Evolutionary conservation across 2,888 invertebrate genomes (phyloP), one percentile per base, ranked within the genome.

Genomic region (Latheticus oryzae): DNA sequence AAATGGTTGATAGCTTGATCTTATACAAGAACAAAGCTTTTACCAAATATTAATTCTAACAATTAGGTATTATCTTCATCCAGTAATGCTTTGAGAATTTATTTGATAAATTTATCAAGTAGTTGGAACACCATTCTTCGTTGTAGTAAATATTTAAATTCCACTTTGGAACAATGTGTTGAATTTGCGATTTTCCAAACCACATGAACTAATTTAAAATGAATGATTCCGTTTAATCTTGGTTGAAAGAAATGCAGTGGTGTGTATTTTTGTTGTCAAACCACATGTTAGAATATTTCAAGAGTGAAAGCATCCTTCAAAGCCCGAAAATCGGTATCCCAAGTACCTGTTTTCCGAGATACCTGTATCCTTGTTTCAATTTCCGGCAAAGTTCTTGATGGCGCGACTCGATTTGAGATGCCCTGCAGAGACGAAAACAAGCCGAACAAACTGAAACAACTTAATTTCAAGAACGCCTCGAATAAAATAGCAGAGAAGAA

Each of bases 371-470:
- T 15, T 5, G 42, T 50, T 56, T 56, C 56, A 56, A 56, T 56
- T 56, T 56, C 43, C 56, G 15, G 28, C 48, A 48, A 48, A 13
- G 38, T 54, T 13, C 32, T 45, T 28, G 32, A 33, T 17, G 23
- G 26, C 33, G 24, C 17, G 47, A 19, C 37, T 45, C 37, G 47
- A 54, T 35, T 54, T 21, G 37, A 45, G 54, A 54, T 54, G 47
- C 38, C 45, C 45, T 43, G 54, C 40, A 33, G 55, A 53, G 53
- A 30, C 43, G 43, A 52, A 52, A 52, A 42, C 52, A 52, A 30
- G 43, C 26, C 53, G 37, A 54, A 43, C 53, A 54, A 54, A 54
- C 53, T 24, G 42, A 42, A 53, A 53, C 53, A 53, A 54, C 45
- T 54, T 54, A 54, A 54, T 54, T 54, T 54, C 17, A 12, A 45